Conservation (phyloP, 2,888 invertebrate genomes). For the Bibio marci region DNA sequence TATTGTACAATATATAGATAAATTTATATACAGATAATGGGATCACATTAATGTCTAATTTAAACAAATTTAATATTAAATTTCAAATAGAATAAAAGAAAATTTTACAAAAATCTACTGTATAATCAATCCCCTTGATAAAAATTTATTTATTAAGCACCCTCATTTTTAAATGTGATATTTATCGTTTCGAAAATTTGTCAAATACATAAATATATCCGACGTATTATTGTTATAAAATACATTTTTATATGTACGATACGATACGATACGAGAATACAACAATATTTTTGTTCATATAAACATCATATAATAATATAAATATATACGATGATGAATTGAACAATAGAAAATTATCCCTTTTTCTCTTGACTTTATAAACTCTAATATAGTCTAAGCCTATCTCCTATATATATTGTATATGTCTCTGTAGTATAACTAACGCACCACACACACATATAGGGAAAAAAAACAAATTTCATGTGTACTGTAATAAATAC, state of each 20-base stretch:
- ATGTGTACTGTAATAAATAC: neutral
- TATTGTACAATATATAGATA: too few relatives aligned
- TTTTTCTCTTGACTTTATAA: neutral
- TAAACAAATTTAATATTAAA: too few relatives aligned
- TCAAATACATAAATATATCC: slow-evolving; percentile 1
- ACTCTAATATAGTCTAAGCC: neutral
- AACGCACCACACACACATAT: neutral
- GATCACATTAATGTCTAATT: too few relatives aligned
- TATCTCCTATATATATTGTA: neutral
- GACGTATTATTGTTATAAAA: too few relatives aligned
- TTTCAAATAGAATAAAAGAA: too few relatives aligned
- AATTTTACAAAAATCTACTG: too few relatives aligned
- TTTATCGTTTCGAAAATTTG: slow-evolving; percentile 1
- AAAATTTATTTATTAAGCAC: neutral
- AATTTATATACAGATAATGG: too few relatives aligned
- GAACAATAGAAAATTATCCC: slow-evolving; percentile 1
- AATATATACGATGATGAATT: neutral
- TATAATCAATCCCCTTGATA: too few relatives aligned
- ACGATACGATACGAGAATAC: too few relatives aligned
- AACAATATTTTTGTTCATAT: too few relatives aligned
- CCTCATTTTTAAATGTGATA: neutral
- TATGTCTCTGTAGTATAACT: neutral
- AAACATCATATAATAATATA: neutral
- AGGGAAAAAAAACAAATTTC: neutral
- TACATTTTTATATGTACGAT: too few relatives aligned